Base-by-base conservation (phyloP, 1,140 invertebrate species). In the Tetragonula clypearis region DNA sequence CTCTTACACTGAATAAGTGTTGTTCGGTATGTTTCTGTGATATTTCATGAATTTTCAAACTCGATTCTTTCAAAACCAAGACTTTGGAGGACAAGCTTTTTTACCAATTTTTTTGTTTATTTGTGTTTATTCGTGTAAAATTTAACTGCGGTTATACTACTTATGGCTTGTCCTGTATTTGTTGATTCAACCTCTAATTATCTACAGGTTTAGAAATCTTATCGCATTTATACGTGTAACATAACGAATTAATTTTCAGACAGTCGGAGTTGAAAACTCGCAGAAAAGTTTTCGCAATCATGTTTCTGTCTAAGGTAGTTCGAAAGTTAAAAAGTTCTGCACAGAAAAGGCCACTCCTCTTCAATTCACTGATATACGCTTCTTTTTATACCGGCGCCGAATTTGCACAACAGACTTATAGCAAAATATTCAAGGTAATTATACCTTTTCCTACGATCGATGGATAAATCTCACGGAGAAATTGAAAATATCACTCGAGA, bases 341-440 rank as follows among this genome's bases (percentile, higher is more conserved):
- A 66, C 93, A 93, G 77, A 95, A 91, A 78, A 94, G 95, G 78
- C 97, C 97, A 0, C 92, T 98, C 35, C 84, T 97, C 21, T 96
- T 97, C 62, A 98, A 98, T 92, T 96, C 96, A n/a, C 90, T 96
- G 1, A 96, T 97, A 12, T 98, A 98, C 92, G 97, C 97, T 19
- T 95, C 96, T 1, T 96, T 98, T 89, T 98, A 97, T 91, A 96
- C 96, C 1, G 96, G 96, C 8, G 97, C 97, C 1, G 98, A 98
- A 92, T 96, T 97, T 73, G 96, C 97, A 0, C 97, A 98, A 90
- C 97, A 98, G 93, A 96, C 96, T 53, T 95, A 97, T 58, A 96
- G 96, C 66, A 90, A 82, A 73, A 85, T 58, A 66, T 90, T 87
- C 26, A 87, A 90, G 78, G 92, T 93, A 80, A 86, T 87, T 49